Conservation (phyloP, 2,113 vertebrate genomes). For the Plectropomus leopardus region DNA sequence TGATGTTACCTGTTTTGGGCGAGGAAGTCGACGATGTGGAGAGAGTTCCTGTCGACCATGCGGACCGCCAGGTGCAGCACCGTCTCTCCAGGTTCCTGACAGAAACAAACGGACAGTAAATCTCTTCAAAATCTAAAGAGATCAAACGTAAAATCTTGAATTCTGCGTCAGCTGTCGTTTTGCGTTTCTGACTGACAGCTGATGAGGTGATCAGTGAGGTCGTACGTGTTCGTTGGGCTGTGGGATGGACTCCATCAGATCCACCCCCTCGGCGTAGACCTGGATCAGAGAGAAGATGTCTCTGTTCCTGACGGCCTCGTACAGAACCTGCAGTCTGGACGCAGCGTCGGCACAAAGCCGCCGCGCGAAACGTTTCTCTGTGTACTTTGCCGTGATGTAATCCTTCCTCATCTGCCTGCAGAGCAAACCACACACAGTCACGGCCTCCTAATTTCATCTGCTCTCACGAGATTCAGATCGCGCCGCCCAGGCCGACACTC, state of each 20-base stretch:
- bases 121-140: not conserved
- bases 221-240: constrained; percentile 92
- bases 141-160: too few relatives aligned
- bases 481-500: constrained; percentile 67
- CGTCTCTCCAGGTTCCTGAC: constrained; percentile 94
- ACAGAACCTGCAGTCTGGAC: constrained; percentile 87
- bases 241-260: constrained; percentile 91
- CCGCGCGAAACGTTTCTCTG: constrained; percentile 90
- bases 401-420: constrained; percentile 95
- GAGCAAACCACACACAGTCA: not conserved
- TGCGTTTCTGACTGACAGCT: too few relatives aligned
- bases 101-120: not conserved
- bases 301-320: constrained; percentile 89
- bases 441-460: too few relatives aligned
- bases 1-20: constrained; percentile 94
- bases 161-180: too few relatives aligned
- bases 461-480: too few relatives aligned
- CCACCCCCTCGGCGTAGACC: constrained; percentile 93
- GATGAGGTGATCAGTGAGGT: too few relatives aligned
- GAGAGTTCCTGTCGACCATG: constrained; percentile 94
- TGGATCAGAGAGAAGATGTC: constrained; percentile 94
- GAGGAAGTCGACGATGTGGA: constrained; percentile 97
- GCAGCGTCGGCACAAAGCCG: constrained; percentile 83
- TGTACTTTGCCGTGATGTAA: constrained; percentile 97
- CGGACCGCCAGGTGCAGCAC: constrained; percentile 95